A percentile compares a stretch with the other conserved stretches of the same genome.
Evolutionary conservation across 2,888 invertebrate genomes (phyloP).

Genomic region (Liopterus haemorrhoidalis): DNA sequence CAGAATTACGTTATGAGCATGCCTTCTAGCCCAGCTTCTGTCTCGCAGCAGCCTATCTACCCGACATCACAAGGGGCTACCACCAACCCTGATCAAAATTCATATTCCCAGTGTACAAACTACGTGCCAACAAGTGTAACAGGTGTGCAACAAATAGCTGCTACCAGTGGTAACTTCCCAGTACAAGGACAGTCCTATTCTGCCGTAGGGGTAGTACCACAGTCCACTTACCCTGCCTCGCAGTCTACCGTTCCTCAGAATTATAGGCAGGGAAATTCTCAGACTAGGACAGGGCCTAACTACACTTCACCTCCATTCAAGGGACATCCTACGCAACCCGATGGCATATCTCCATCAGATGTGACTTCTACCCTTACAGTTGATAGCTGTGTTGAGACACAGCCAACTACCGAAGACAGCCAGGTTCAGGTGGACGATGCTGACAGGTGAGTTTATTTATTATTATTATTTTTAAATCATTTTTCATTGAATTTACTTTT

Average conservation of each 20-base stretch:
- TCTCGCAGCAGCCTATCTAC: constrained; percentile 29
- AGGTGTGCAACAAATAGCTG: constrained; percentile 48
- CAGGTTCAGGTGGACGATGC: too few relatives aligned
- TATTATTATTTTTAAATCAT: too few relatives aligned
- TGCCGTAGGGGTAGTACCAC: too few relatives aligned
- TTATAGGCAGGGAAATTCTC: constrained; percentile 53
- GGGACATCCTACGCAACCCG: too few relatives aligned
- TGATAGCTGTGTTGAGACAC: too few relatives aligned
- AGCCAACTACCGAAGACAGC: too few relatives aligned
- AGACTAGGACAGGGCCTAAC: constrained; percentile 50
- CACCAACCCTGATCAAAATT: background rate
- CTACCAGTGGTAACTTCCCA: constrained; percentile 50
- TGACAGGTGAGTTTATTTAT: too few relatives aligned
- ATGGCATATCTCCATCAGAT: too few relatives aligned
- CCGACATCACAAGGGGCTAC: constrained; percentile 7
- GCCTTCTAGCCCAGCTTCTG: constrained; percentile 45
- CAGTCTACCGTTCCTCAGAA: constrained; percentile 54
- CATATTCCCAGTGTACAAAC: too few relatives aligned
- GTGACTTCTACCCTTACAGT: too few relatives aligned
- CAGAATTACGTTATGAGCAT: constrained; percentile 33
- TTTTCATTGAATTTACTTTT: too few relatives aligned
- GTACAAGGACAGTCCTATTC: constrained; percentile 55
- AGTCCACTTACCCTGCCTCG: constrained; percentile 52
- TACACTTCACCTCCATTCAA: too few relatives aligned
- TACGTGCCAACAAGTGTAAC: constrained; percentile 11